These are phyloP conservation scores for Dallia pectoralis DNA, from an alignment of 2,797 vertebrate genomes.

Conservation along the genomic window DNA sequence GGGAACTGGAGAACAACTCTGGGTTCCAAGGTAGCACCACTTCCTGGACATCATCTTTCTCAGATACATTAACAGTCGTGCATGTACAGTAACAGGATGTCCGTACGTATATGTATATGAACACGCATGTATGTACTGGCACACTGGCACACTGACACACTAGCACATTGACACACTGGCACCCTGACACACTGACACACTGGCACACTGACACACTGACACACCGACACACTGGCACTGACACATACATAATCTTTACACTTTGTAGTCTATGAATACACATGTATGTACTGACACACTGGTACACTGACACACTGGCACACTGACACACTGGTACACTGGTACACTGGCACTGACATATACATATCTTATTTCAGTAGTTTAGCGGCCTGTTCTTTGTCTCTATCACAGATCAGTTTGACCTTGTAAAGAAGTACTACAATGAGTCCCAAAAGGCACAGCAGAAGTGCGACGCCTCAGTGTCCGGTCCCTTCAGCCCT, in stretches of 20 bases:
- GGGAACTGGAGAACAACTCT: conserved; percentile 56
- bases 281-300: not conserved
- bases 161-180: not conserved
- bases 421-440: conserved; percentile 70
- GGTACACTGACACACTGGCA: not conserved
- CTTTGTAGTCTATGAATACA: not conserved
- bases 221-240: too few relatives aligned
- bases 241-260: too few relatives aligned
- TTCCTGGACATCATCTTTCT: too few relatives aligned
- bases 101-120: not conserved
- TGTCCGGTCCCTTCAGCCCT: conserved; percentile 62
- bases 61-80: not conserved
- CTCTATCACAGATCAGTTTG: conserved; percentile 74
- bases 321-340: not conserved
- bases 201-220: too few relatives aligned
- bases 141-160: too few relatives aligned
- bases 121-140: too few relatives aligned
- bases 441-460: conserved; percentile 68
- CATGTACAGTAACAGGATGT: not conserved
- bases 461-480: conserved; percentile 61
- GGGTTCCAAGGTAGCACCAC: conserved; percentile 72
- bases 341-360: not conserved
- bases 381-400: not conserved
- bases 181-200: too few relatives aligned
- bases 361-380: not conserved